Conservation (phyloP, 1,140 invertebrate genomes). For the Apis dorsata region DNA sequence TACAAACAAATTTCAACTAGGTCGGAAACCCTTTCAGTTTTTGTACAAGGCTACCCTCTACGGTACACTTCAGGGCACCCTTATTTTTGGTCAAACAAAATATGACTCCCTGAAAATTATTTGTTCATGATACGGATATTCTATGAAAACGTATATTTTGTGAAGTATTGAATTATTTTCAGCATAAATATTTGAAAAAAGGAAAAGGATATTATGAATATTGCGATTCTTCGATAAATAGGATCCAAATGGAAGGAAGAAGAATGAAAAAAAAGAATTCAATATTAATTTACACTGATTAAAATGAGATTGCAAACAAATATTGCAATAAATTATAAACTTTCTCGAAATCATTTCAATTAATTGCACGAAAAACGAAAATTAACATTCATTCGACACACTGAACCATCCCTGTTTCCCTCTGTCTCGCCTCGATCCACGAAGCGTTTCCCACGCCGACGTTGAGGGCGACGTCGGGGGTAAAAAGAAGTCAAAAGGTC, state of each 20-base stretch:
- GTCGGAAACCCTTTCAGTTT: slow-evolving; percentile 2
- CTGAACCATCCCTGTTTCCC: not conserved
- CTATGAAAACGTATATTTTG: not conserved
- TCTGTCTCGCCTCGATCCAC: slow-evolving; percentile 19
- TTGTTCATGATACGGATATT: not conserved
- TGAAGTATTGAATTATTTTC: not conserved
- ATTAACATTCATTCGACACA: slow-evolving; percentile 51
- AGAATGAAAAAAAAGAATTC: no score
- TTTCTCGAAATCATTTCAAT: not conserved
- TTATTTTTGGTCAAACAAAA: slow-evolving; percentile 4
- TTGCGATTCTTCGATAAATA: no score
- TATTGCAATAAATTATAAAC: no score
- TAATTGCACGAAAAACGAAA: slow-evolving; percentile 37
- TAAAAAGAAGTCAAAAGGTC: slow-evolving; percentile 69
- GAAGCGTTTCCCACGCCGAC: slow-evolving; percentile 24
- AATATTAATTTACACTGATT: no score
- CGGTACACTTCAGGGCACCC: slow-evolving; percentile 8
- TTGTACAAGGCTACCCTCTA: not conserved
- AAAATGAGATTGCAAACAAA: no score
- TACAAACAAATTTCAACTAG: slow-evolving; percentile 17
- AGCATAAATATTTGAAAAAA: no score
- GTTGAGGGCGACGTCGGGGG: slow-evolving; percentile 43
- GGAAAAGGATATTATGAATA: no score
- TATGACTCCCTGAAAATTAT: not conserved
- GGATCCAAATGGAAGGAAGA: no score